These are phyloP conservation scores for Gymnoscopelus microlampas DNA, from an alignment of 2,797 vertebrate species.

Conservation along the genomic window DNA sequence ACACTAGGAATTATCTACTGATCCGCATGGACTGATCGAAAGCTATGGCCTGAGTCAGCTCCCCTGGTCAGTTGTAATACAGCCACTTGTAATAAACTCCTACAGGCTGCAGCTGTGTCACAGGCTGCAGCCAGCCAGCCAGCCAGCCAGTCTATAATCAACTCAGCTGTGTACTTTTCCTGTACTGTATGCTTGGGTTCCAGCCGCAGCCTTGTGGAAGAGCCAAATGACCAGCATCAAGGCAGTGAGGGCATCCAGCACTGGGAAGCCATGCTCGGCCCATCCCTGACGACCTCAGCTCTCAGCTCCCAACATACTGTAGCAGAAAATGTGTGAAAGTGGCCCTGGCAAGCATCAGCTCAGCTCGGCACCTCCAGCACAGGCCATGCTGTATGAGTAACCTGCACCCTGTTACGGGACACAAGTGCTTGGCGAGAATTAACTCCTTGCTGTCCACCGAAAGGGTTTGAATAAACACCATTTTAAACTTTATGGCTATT, in stretches of 20 bases:
- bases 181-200: constrained; percentile 55
- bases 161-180: constrained; percentile 64
- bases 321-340: constrained; percentile 73
- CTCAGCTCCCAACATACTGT: constrained; percentile 55
- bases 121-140: constrained; percentile 3
- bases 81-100: constrained; percentile 69
- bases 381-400: constrained; percentile 56
- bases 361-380: constrained; percentile 44
- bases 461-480: no score
- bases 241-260: constrained; percentile 58
- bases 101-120: constrained; percentile 69
- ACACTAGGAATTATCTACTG: no score
- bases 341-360: constrained; percentile 48
- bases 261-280: constrained; percentile 54
- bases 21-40: constrained; percentile 14
- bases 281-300: constrained; percentile 55
- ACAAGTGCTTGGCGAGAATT: constrained; percentile 47
- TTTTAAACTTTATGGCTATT: no score
- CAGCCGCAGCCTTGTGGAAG: constrained; percentile 45
- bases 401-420: constrained; percentile 56
- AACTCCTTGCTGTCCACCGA: constrained; percentile 15
- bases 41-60: constrained; percentile 40
- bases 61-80: constrained; percentile 56
- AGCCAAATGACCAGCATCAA: constrained; percentile 59
- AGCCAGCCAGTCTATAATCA: constrained; percentile 69